These are phyloP conservation scores for Psephotus haematonotus DNA, from an alignment of 2,113 vertebrate species.

Conservation along the genomic window DNA sequence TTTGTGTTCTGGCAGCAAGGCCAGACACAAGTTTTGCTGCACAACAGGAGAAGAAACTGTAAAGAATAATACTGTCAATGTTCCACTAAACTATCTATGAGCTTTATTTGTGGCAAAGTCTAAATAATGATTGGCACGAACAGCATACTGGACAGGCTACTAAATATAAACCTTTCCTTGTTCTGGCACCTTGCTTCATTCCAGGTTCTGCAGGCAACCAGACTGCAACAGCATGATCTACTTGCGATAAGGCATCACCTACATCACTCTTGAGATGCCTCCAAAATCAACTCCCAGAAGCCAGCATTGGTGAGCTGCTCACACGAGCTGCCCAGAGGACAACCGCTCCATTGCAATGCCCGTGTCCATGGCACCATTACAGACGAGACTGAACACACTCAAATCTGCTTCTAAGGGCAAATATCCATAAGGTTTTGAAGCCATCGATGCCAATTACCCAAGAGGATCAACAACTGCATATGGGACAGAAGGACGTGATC, in stretches of 20 bases:
- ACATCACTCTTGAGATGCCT: neutral
- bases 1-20: neutral
- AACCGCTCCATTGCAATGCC: fast-evolving
- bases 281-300: neutral
- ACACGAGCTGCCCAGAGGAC: neutral
- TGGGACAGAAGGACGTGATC: fast-evolving
- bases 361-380: neutral
- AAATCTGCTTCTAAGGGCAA: neutral
- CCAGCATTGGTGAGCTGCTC: neutral
- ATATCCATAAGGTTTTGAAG: neutral
- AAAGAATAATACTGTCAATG: neutral
- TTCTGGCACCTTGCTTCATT: neutral
- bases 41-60: neutral
- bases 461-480: neutral
- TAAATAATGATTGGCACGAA: neutral
- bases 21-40: neutral
- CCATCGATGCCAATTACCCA: fast-evolving
- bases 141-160: fast-evolving
- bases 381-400: fast-evolving
- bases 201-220: neutral
- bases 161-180: neutral
- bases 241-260: fast-evolving
- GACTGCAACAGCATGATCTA: neutral
- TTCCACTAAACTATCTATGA: neutral
- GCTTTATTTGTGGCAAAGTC: neutral